A percentile compares a stretch with the other conserved stretches of the same genome.
phyloP scores from a whole-genome alignment of 2,797 vertebrate genomes.

The Phalanger gymnotis region DNA sequence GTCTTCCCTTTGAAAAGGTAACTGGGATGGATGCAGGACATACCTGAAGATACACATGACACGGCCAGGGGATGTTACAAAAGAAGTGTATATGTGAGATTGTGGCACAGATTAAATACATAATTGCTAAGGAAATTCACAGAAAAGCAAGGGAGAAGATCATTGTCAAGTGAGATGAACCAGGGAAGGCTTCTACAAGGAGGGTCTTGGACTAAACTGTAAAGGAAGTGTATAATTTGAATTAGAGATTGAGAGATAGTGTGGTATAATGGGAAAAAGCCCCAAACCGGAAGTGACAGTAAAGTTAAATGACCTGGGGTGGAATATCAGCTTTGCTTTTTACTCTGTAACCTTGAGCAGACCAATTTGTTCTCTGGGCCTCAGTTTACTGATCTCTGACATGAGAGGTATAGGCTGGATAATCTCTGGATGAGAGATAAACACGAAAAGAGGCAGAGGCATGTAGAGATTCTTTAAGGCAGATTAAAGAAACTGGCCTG shows the following conservation, averaged over 20 bases:
- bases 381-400: not conserved
- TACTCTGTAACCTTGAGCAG: not conserved
- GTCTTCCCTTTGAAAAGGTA: constrained; percentile 13
- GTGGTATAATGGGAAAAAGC: not conserved
- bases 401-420: not conserved
- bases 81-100: not conserved
- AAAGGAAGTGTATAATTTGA: not conserved
- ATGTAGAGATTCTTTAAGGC: not conserved
- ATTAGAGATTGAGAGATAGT: not conserved
- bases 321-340: not conserved
- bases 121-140: not conserved
- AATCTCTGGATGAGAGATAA: not conserved
- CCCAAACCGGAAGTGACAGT: not conserved
- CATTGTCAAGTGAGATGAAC: not conserved
- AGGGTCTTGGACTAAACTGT: not conserved
- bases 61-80: not conserved
- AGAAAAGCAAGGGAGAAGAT: not conserved
- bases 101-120: not conserved
- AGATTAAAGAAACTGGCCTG: not conserved
- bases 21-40: not conserved
- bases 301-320: not conserved
- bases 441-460: not conserved
- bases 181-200: not conserved
- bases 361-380: not conserved
- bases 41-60: not conserved